These are phyloP conservation scores for Cosmopolites sordidus DNA, from an alignment of 2,888 invertebrate species.

Conservation along the genomic window DNA sequence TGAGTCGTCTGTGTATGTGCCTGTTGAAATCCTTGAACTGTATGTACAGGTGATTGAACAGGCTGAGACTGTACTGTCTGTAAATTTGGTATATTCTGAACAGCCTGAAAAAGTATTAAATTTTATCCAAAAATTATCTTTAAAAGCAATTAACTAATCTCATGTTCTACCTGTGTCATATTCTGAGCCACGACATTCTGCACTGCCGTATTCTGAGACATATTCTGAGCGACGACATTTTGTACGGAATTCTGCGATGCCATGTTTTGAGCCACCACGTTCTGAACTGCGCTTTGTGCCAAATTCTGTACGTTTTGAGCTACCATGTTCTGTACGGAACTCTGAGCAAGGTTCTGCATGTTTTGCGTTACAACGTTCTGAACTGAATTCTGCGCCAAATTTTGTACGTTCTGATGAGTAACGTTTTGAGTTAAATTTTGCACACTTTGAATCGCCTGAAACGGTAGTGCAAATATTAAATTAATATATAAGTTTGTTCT, in stretches of 20 bases:
- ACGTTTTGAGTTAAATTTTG: slow-evolving; percentile 28
- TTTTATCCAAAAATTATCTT: too few relatives aligned
- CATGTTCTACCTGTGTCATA: slow-evolving; percentile 11
- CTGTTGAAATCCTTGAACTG: slow-evolving; percentile 31
- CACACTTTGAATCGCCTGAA: slow-evolving; percentile 26
- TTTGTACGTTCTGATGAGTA: slow-evolving; percentile 22
- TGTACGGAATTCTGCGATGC: slow-evolving; percentile 14
- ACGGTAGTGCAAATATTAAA: too few relatives aligned
- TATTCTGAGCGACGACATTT: slow-evolving; percentile 9
- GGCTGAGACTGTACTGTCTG: slow-evolving; percentile 20
- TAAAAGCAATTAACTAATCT: neutral
- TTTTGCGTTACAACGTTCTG: slow-evolving; percentile 8
- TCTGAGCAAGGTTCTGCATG: slow-evolving; percentile 12
- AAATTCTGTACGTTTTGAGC: slow-evolving; percentile 20
- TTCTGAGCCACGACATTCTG: slow-evolving; percentile 15
- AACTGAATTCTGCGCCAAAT: slow-evolving; percentile 14
- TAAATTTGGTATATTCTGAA: slow-evolving; percentile 23
- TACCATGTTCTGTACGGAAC: slow-evolving; percentile 14
- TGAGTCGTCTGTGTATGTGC: slow-evolving; percentile 35
- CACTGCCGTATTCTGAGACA: slow-evolving; percentile 9
- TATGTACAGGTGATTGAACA: slow-evolving; percentile 28
- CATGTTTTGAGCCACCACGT: slow-evolving; percentile 13
- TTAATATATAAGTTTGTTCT: too few relatives aligned
- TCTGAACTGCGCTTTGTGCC: slow-evolving; percentile 17
- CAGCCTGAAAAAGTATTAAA: slow-evolving; percentile 22